A percentile compares a stretch with the other conserved stretches of the same genome.
Conservation (phyloP, 1,140 invertebrate species). For the Cecropterus lyciades region DNA sequence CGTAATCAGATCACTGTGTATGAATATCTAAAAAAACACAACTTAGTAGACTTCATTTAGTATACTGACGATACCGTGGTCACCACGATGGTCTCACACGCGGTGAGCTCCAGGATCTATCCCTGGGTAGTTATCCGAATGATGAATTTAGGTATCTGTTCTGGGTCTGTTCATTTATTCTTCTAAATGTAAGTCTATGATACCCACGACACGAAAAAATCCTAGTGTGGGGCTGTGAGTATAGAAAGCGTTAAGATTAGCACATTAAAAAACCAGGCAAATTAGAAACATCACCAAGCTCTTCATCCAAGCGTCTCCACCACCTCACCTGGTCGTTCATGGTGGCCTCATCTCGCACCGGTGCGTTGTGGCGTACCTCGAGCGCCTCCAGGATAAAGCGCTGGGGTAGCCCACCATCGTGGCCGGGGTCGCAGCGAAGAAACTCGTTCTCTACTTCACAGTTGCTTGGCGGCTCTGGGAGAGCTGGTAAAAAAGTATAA, state of each 20-base stretch:
- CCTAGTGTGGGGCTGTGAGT: too few relatives aligned
- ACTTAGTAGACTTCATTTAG: background rate
- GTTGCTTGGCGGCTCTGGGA: constrained; percentile 88
- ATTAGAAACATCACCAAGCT: background rate
- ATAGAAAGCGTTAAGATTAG: too few relatives aligned
- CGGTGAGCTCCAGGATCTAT: too few relatives aligned
- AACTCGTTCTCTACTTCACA: constrained; percentile 88
- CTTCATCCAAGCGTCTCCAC: constrained; percentile 23
- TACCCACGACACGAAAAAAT: too few relatives aligned
- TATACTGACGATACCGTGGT: too few relatives aligned
- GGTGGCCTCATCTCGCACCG: constrained; percentile 82
- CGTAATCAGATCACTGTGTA: too few relatives aligned
- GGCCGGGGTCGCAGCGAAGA: constrained; percentile 90
- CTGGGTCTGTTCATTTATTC: too few relatives aligned
- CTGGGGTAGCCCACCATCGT: constrained; percentile 92
- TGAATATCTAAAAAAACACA: too few relatives aligned
- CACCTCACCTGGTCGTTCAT: constrained; percentile 85
- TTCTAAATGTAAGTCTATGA: too few relatives aligned
- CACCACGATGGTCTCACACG: too few relatives aligned
- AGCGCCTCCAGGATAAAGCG: constrained; percentile 93
- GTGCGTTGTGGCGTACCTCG: constrained; percentile 85
- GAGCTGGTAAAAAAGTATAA: constrained; percentile 69
- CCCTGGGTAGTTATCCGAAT: too few relatives aligned
- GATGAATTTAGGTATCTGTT: too few relatives aligned
- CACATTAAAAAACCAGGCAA: constrained; percentile 20